These are phyloP conservation scores for Pelecanus crispus DNA, from an alignment of 2,113 vertebrate genomes.

Conservation along the genomic window DNA sequence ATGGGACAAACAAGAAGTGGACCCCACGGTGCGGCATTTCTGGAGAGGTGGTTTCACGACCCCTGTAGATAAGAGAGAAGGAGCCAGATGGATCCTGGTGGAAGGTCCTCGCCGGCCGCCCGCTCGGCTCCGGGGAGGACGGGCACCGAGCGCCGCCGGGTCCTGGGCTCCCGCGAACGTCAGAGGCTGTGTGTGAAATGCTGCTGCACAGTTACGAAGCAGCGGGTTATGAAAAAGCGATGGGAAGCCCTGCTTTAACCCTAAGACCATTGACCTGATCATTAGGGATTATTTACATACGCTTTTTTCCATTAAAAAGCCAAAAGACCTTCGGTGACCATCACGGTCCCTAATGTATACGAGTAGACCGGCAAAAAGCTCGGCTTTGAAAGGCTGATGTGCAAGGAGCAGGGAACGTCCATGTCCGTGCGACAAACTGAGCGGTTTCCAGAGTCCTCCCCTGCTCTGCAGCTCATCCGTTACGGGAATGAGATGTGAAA, in stretches of 20 bases:
- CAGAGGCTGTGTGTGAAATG: not conserved
- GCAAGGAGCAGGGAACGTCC: not conserved
- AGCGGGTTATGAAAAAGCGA: not conserved
- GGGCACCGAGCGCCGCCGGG: not conserved
- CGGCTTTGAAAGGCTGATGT: not conserved
- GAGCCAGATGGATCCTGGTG: not conserved
- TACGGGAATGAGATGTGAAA: slow-evolving; percentile 35
- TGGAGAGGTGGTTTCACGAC: not conserved
- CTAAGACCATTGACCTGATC: not conserved
- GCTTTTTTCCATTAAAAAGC: not conserved
- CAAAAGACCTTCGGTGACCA: not conserved
- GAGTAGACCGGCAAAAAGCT: not conserved
- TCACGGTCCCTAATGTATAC: not conserved
- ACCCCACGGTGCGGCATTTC: not conserved
- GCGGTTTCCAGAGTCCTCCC: not conserved
- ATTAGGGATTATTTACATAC: not conserved
- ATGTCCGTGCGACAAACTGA: not conserved
- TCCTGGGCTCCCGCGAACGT: not conserved
- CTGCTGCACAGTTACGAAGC: not conserved
- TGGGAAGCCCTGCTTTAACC: not conserved
- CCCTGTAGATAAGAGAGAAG: not conserved
- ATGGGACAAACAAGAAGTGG: not conserved
- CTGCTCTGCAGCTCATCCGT: not conserved
- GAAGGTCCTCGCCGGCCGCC: not conserved
- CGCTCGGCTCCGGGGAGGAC: not conserved